phyloP scores from a whole-genome alignment of 1,140 invertebrate genomes.

The Drosophila malerkotliana region DNA sequence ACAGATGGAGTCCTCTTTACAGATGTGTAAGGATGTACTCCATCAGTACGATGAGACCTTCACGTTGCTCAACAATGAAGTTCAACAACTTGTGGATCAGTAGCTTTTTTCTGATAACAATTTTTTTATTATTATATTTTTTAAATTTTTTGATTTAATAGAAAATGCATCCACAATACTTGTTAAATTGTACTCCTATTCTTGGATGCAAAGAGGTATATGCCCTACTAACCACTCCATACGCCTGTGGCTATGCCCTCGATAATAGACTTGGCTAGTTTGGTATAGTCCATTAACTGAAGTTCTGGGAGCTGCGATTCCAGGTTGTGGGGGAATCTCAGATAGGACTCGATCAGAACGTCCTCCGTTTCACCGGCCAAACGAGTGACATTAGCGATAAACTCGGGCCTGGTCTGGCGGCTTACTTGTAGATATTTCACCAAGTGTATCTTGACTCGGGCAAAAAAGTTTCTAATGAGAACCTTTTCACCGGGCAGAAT shows the following conservation, averaged over 20 bases:
- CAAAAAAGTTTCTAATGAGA: conserved; percentile 49
- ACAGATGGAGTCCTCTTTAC: conserved; percentile 28
- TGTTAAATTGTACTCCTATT: no score
- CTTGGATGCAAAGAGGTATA: no score
- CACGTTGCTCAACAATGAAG: conserved; percentile 14
- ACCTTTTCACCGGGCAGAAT: conserved; percentile 57
- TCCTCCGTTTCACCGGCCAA: conserved; percentile 37
- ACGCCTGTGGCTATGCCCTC: conserved; percentile 38
- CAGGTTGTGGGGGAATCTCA: conserved; percentile 50
- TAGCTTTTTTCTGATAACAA: conserved; percentile 7
- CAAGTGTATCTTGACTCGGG: conserved; percentile 22
- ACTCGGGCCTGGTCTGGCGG: conserved; percentile 14
- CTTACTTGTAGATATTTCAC: conserved; percentile 37
- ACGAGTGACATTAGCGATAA: conserved; percentile 42
- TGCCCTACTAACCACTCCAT: neutral
- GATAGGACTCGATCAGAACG: conserved; percentile 29
- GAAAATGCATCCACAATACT: no score
- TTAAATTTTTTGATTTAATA: neutral
- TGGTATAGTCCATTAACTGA: conserved; percentile 53
- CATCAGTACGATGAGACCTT: conserved; percentile 42
- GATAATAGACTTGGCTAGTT: conserved; percentile 39
- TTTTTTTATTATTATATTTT: neutral
- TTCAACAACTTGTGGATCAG: conserved; percentile 43
- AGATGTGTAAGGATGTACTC: conserved; percentile 13
- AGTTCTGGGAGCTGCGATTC: conserved; percentile 47